These are phyloP conservation scores for Morinoia aosen DNA, from an alignment of 2,888 invertebrate genomes.

Conservation along the genomic window DNA sequence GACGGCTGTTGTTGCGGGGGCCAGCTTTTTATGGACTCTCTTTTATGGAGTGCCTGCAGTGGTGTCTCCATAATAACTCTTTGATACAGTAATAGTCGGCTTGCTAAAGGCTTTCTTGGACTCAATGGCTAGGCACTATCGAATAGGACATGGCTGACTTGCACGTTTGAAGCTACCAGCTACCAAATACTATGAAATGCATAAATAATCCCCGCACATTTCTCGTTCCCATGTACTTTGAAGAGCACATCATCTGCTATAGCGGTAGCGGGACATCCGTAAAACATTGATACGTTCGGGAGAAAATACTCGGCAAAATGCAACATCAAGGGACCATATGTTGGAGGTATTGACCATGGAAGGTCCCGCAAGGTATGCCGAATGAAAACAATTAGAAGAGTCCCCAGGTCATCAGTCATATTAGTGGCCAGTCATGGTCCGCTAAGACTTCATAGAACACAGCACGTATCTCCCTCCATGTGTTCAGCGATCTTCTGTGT, in stretches of 20 bases:
- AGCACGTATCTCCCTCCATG: not conserved
- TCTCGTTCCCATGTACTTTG: not conserved
- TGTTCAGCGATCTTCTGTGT: constrained; percentile 21
- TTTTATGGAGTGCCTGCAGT: constrained; percentile 15
- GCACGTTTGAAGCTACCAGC: not conserved
- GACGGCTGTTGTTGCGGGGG: constrained; percentile 40
- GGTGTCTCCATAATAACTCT: constrained; percentile 33
- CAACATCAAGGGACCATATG: not conserved
- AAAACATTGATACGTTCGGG: not conserved
- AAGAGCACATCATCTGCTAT: not conserved
- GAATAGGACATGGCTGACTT: constrained; percentile 40
- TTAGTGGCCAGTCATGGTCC: constrained; percentile 23
- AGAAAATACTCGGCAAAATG: not conserved
- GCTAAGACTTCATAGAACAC: not conserved
- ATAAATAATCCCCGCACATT: not conserved
- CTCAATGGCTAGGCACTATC: constrained; percentile 34
- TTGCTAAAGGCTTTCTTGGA: constrained; percentile 35
- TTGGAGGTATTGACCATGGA: constrained; percentile 7
- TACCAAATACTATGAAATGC: not conserved
- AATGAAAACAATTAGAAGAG: constrained; percentile 37
- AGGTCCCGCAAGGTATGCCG: constrained; percentile 26
- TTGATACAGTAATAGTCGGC: constrained; percentile 37
- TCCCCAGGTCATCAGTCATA: constrained; percentile 36
- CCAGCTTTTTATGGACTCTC: constrained; percentile 28
- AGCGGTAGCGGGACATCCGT: not conserved